A percentile compares a stretch with the other conserved stretches of the same genome.
Evolutionary conservation across 2,797 vertebrate species (phyloP).

Genomic region (Xenops minutus): DNA sequence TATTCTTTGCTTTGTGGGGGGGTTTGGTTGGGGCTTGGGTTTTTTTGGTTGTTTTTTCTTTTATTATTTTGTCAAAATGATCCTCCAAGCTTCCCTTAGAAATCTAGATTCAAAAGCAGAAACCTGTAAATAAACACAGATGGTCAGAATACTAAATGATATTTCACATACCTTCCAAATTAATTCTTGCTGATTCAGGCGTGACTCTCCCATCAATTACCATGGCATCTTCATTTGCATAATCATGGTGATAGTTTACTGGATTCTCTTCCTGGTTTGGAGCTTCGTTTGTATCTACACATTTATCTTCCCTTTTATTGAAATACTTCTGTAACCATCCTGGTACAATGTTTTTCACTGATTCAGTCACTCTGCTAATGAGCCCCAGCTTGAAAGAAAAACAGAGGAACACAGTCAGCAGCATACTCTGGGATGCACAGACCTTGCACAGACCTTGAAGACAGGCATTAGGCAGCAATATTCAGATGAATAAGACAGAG

Average conservation of each 20-base stretch:
- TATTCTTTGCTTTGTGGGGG: neutral
- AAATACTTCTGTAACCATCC: slow-evolving; percentile 97
- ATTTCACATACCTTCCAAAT: slow-evolving; percentile 80
- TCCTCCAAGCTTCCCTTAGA: neutral
- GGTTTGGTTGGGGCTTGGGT: neutral
- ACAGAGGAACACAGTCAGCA: neutral
- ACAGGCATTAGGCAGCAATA: neutral
- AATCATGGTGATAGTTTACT: slow-evolving; percentile 71
- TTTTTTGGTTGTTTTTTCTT: neutral
- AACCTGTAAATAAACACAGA: slow-evolving; percentile 60
- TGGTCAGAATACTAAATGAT: slow-evolving; percentile 21
- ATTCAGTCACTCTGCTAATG: slow-evolving; percentile 94
- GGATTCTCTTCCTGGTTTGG: slow-evolving; percentile 67
- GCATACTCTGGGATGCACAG: neutral
- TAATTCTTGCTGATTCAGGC: slow-evolving; percentile 86
- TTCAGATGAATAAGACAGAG: neutral
- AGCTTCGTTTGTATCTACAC: slow-evolving; percentile 66
- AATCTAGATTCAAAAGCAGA: neutral
- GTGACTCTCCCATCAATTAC: slow-evolving; percentile 82
- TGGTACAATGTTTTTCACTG: slow-evolving; percentile 96
- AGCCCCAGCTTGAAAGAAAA: slow-evolving; percentile 82
- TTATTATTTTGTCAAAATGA: neutral
- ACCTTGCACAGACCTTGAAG: neutral
- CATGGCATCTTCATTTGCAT: slow-evolving; percentile 79
- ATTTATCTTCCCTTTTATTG: slow-evolving; percentile 77